Evolutionary conservation across 2,797 vertebrate species (phyloP), one percentile per base, ranked within the genome.

Genomic region (Halcyon badia): DNA sequence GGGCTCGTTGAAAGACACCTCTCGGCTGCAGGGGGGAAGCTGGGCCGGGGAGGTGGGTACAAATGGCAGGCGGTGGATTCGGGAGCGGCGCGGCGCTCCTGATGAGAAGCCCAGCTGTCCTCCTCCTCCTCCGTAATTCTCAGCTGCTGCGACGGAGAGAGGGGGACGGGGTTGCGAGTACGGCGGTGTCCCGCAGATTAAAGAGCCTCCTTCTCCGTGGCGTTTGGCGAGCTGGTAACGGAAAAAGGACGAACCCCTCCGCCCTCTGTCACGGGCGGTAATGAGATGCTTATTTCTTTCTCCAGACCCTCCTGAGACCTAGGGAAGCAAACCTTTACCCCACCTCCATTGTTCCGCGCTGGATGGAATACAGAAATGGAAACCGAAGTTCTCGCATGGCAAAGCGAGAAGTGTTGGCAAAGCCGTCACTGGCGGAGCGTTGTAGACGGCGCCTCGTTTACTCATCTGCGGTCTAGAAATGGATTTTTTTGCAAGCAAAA

Each of bases 71-170:
- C 46, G 2, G 1, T 20, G 49, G 71, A 42, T 33, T 24, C 33
- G 44, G 64, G 28, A 41, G 0, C 5, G 0, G 33, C 18, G 0
- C 3, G 1, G 39, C 14, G 58, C 80, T 77, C 14, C 64, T 96
- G 70, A 89, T 91, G 94, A 94, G 94, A 56, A 90, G 85, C 73
- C 91, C 96, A 95, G 91, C 95, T 96, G 94, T 96, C 73, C 51
- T 46, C 21, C 76, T 46, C 19, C 76, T 97, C 39, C 82, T 91
- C 78, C 77, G 10, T 84, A 33, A 82, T 93, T 88, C 88, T 93
- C 91, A 95, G 94, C 94, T 97, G 95, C 94, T 52, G 33, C 25
- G 14, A 5, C 5, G 58, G 69, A 44, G 80, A 69, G 65, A 16
- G 24, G 68, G 79, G 85, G 69, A 92, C 85, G 41, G 94, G 86